Conservation (phyloP, 2,888 invertebrate species). For the Apamea sordens region DNA sequence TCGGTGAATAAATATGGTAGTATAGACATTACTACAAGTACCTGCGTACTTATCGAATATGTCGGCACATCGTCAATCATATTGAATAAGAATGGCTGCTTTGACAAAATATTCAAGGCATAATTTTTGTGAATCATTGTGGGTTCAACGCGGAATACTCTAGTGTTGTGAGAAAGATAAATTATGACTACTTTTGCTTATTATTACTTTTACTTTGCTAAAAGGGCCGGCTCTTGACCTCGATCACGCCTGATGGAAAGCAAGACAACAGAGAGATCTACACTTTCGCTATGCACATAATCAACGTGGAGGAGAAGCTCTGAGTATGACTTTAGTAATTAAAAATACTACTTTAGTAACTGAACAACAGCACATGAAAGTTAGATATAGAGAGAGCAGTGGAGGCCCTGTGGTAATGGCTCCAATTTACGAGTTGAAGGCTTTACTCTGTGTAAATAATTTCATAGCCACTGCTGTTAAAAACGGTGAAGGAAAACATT, state of each 20-base stretch:
- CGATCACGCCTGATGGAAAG: too few species aligned
- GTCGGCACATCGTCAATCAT: conserved; percentile 49
- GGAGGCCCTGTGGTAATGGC: too few species aligned
- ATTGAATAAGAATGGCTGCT: conserved; percentile 26
- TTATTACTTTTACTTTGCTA: too few species aligned
- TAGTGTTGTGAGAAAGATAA: not conserved
- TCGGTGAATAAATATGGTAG: conserved; percentile 19
- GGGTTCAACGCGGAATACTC: not conserved
- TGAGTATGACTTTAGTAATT: too few species aligned
- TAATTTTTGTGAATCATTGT: not conserved
- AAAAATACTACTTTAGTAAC: not conserved
- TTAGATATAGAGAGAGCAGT: too few species aligned
- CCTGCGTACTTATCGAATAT: conserved; percentile 21
- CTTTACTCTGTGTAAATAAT: not conserved
- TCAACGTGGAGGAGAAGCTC: too few species aligned
- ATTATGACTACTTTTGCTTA: not conserved
- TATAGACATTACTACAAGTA: conserved; percentile 22
- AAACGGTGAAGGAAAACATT: not conserved
- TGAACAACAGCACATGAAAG: not conserved
- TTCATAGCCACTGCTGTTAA: not conserved
- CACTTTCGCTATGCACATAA: too few species aligned
- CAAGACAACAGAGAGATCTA: too few species aligned
- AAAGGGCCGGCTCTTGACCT: too few species aligned
- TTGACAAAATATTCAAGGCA: conserved; percentile 21
- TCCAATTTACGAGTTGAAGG: too few species aligned